Conservation (phyloP, 2,888 invertebrate genomes). For the Hoplodrina ambigua region DNA sequence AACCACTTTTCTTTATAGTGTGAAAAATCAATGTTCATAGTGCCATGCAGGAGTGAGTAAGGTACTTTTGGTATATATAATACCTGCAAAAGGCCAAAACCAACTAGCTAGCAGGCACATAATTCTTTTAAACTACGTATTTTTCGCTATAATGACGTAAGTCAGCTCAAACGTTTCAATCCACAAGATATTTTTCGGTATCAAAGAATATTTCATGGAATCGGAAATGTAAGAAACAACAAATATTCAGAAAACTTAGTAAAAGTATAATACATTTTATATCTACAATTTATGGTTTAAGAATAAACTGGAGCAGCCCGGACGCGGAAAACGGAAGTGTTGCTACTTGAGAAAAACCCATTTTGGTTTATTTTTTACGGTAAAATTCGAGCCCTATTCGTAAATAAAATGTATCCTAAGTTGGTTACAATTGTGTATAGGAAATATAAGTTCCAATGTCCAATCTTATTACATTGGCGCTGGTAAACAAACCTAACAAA, state of each 20-base stretch:
- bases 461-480: too few species aligned
- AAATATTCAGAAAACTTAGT: neutral
- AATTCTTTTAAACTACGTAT: too few species aligned
- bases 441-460: too few species aligned
- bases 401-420: neutral
- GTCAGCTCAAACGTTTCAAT: too few species aligned
- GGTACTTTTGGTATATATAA: too few species aligned
- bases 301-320: conserved; percentile 19
- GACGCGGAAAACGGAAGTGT: conserved; percentile 24
- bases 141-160: too few species aligned
- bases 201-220: neutral
- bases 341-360: conserved; percentile 1
- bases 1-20: too few species aligned
- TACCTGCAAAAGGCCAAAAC: too few species aligned
- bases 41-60: too few species aligned
- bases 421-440: neutral
- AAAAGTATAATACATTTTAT: neutral
- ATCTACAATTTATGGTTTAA: conserved; percentile 19
- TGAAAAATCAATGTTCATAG: too few species aligned
- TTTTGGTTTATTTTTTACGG: neutral
- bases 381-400: neutral
- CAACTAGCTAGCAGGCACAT: too few species aligned
- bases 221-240: neutral
- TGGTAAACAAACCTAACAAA: too few species aligned
- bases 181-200: neutral